Evolutionary conservation across 2,113 vertebrate species (phyloP).

Genomic region (Macroglossus sobrinus): DNA sequence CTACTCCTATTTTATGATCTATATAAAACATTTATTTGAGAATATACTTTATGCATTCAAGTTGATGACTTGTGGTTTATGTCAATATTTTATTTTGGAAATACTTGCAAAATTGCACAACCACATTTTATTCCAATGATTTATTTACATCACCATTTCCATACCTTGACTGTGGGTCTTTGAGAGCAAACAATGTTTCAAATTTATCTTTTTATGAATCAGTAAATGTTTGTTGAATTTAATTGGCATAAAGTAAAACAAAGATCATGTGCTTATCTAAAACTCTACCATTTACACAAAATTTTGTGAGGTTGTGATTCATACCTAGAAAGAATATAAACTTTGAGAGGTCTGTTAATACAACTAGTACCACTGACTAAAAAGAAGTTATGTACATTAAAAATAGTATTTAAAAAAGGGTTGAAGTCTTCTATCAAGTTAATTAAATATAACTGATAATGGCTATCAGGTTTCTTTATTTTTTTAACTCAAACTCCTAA

Average conservation of each 20-base stretch:
- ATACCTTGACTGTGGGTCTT: neutral
- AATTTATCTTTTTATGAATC: neutral
- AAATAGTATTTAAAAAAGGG: neutral
- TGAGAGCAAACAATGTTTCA: neutral
- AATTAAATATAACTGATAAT: neutral
- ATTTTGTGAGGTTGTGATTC: neutral
- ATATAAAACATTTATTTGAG: neutral
- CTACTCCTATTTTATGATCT: neutral
- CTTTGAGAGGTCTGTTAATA: neutral
- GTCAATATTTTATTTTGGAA: constrained; percentile 13
- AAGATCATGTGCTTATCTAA: neutral
- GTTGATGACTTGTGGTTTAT: neutral
- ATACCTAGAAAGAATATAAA: neutral
- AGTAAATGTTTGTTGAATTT: constrained; percentile 39
- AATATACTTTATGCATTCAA: neutral
- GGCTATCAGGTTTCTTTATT: neutral
- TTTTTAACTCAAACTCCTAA: neutral
- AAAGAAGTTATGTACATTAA: neutral
- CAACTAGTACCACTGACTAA: neutral
- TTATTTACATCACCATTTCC: neutral
- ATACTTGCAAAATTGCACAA: neutral
- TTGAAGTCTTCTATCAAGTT: neutral
- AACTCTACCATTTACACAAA: neutral
- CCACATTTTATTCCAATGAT: neutral
- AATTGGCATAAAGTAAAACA: neutral